These are phyloP conservation scores for Atrina japonica DNA, from an alignment of 2,888 invertebrate species.

Conservation along the genomic window DNA sequence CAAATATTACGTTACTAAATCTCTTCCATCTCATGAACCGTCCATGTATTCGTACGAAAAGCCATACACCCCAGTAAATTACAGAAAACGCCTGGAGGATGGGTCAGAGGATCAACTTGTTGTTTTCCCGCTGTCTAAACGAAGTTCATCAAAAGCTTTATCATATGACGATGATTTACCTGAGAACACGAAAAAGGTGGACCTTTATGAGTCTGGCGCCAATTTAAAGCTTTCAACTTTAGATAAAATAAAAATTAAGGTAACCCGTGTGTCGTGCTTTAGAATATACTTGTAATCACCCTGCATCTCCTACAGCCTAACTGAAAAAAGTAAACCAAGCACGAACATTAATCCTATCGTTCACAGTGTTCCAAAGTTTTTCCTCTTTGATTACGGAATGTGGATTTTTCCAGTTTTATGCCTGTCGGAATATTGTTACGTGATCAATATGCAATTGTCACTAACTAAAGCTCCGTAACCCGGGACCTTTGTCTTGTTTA, in stretches of 20 bases:
- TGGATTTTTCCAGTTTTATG: too few relatives aligned
- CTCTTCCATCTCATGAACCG: slow-evolving; percentile 19
- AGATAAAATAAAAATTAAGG: slow-evolving; percentile 74
- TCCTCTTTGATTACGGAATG: too few relatives aligned
- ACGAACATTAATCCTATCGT: slow-evolving; percentile 13
- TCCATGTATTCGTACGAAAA: neutral
- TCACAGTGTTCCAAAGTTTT: too few relatives aligned
- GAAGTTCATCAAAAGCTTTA: slow-evolving; percentile 6
- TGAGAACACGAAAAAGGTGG: slow-evolving; percentile 48
- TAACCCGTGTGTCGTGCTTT: slow-evolving; percentile 50
- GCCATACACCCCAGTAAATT: slow-evolving; percentile 27
- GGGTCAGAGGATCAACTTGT: slow-evolving; percentile 54
- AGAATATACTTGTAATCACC: slow-evolving; percentile 19
- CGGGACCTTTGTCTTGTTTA: too few relatives aligned
- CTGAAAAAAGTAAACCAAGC: slow-evolving; percentile 30
- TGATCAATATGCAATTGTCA: slow-evolving; percentile 5
- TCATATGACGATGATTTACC: slow-evolving; percentile 42
- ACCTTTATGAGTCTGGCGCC: slow-evolving; percentile 51
- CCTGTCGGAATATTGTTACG: too few relatives aligned
- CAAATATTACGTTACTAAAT: slow-evolving; percentile 7
- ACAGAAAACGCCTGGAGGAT: slow-evolving; percentile 52
- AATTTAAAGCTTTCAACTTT: slow-evolving; percentile 64
- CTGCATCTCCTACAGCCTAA: slow-evolving; percentile 17
- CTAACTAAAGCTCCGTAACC: slow-evolving; percentile 9
- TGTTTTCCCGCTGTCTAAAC: slow-evolving; percentile 53